A percentile compares a stretch with the other conserved stretches of the same genome.
Evolutionary conservation across 2,888 invertebrate species (phyloP).

Genomic region (Habroteleia sp.): DNA sequence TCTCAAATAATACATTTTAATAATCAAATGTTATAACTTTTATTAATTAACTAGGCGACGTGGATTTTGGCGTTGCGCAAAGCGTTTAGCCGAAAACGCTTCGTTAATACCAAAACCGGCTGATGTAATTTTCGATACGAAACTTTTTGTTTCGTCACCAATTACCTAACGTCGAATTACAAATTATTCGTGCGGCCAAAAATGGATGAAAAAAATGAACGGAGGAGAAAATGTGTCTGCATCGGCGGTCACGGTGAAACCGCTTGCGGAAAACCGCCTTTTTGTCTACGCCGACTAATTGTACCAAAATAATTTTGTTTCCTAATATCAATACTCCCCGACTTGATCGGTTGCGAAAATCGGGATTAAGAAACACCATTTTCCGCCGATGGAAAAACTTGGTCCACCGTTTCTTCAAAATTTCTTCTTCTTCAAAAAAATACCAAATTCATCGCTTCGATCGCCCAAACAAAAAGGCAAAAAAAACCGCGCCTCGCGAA

Average conservation of each 20-base stretch:
- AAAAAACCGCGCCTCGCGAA: too few species aligned
- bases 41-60: constrained; percentile 21
- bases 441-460: too few species aligned
- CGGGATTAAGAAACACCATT: too few species aligned
- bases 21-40: constrained; percentile 39
- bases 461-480: too few species aligned
- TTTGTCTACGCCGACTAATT: too few species aligned
- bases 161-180: constrained; percentile 35
- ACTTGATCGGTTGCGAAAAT: too few species aligned
- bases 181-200: constrained; percentile 2
- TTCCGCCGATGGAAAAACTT: too few species aligned
- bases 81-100: constrained; percentile 23
- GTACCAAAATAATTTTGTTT: neutral
- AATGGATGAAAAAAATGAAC: neutral
- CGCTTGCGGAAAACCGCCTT: neutral
- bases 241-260: neutral
- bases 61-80: constrained; percentile 34
- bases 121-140: constrained; percentile 44
- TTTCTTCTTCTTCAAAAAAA: too few species aligned
- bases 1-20: constrained; percentile 35
- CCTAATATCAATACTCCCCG: too few species aligned
- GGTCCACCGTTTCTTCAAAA: too few species aligned
- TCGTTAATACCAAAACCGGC: constrained; percentile 41
- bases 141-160: constrained; percentile 48
- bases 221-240: neutral